Base-by-base conservation (phyloP, 2,113 vertebrate species). In the Dinomys branickii region DNA sequence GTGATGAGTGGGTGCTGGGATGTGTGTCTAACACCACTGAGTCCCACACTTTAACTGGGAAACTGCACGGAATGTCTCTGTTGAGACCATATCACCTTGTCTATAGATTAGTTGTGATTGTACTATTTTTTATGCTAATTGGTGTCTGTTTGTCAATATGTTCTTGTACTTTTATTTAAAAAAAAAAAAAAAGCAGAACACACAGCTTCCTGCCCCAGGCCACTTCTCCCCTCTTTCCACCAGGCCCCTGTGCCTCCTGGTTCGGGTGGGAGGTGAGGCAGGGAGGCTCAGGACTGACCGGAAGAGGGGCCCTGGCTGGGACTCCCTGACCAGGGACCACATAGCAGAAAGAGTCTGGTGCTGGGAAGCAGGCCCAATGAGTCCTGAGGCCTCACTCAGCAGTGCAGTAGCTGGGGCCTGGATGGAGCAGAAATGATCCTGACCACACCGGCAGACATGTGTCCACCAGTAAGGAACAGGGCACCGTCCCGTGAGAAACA, bases 271-370 rank as follows among this genome's bases (percentile, higher is more conserved):
- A 47, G 67, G 2, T 2, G 12, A 3, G 26, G 7, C 9, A 11
- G 8, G n/a, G 9, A 47, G 16, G 0, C n/a, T 52, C 61, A 5
- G 22, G 26, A 0, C 0, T 10, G 0, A 7, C 2, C 19, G 22
- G 58, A 22, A n/a, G 7, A 3, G 41, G 54, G 17, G 35, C 8
- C 7, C 50, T 17, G 54, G 14, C 13, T 11, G 16, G 59, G 59
- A 0, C 50, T 2, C 17, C 11, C 4, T 38, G 38, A 5, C 28
- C 2, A 0, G 80, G 26, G 20, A 2, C 4, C n/a, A 19, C n/a
- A 35, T 10, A 6, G 20, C 33, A 2, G 3, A 4, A 11, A 69
- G 80, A 17, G 9, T 11, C 50, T n/a, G 30, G 2, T 44, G 58
- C 11, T 14, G 13, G 28, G 47, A 38, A 30, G 41, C 5, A 28